Evolutionary conservation across 2,113 vertebrate genomes (phyloP).

Genomic region (Anoplopoma fimbria): DNA sequence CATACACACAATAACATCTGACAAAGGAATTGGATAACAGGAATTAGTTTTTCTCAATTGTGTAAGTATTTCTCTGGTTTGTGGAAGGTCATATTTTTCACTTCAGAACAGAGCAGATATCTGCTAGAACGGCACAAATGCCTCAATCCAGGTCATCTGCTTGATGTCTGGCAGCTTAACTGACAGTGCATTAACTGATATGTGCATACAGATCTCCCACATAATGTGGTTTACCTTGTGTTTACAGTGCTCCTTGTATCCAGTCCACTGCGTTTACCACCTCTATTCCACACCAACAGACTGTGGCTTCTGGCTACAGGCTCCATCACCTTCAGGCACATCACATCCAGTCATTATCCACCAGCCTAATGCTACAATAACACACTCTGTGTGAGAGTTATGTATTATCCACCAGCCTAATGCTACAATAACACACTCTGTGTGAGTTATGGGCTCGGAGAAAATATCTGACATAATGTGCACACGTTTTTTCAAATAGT

Average conservation of each 20-base stretch:
- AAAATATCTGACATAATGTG: conserved; percentile 42
- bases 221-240: not conserved
- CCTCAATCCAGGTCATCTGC: not conserved
- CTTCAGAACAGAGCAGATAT: not conserved
- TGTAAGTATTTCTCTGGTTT: not conserved
- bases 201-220: not conserved
- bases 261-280: not conserved
- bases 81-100: not conserved
- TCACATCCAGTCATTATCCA: conserved; percentile 46
- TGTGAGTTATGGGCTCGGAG: conserved; percentile 58
- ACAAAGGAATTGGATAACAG: not conserved
- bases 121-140: not conserved
- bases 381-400: conserved; percentile 18
- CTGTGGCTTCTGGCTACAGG: conserved; percentile 7
- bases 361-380: conserved; percentile 54
- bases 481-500: conserved; percentile 46
- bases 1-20: too few relatives aligned
- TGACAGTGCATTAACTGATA: not conserved
- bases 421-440: conserved; percentile 46
- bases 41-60: not conserved
- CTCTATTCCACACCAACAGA: conserved; percentile 14
- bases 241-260: not conserved
- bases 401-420: conserved; percentile 48
- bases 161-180: not conserved
- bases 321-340: conserved; percentile 24